Base-by-base conservation (phyloP, 2,797 vertebrate genomes). In the Rhabdomys pumilio region DNA sequence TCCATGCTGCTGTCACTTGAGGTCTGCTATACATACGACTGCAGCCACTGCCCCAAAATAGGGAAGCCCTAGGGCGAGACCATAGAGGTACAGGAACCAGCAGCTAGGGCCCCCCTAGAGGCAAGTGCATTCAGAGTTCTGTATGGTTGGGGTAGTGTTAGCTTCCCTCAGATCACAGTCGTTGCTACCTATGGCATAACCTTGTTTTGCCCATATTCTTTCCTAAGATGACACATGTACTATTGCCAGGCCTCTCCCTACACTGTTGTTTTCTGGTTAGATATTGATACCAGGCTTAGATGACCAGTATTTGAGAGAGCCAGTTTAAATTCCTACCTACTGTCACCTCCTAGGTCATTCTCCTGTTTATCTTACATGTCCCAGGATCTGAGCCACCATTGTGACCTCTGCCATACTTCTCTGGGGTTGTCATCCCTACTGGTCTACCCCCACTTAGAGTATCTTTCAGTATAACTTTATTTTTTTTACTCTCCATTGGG, bases 1-100 rank as follows among this genome's bases (percentile, higher is more conserved):
- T 99, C 94, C 98, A 98, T 98, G 83, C 50, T 47, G 59, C 86
- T 77, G 95, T 82, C 63, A 31, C 76, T 55, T 47, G 31, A 75
- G 59, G 69, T 55, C 13, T 12, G 76, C 44, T 26, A 94, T 67
- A 47, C 31, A 24, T 50, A 34, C 10, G 22, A 73, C 75, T 29
- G 14, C 50, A 83, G 85, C 57, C 34, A 55, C 57, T 9, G 17
- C 41, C 65, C 55, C 41, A 5, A 73, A 55, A 59, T 63, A 0
- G 86, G 72, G 22, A 85, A 81, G 75, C 90, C 65, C 93, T 61
- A 97, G 69, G 24, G 79, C 89, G 9, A 76, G 14, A 97, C 47
- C 95, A 92, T 84, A 87, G 86, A 81, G 67, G 31, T 2, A 31
- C 34, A 6, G 76, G 6, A 50, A 20, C 53, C 2, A 8, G 34